Base-by-base conservation (phyloP, 2,797 vertebrate genomes). In the Scolopax bukidnonensis region DNA sequence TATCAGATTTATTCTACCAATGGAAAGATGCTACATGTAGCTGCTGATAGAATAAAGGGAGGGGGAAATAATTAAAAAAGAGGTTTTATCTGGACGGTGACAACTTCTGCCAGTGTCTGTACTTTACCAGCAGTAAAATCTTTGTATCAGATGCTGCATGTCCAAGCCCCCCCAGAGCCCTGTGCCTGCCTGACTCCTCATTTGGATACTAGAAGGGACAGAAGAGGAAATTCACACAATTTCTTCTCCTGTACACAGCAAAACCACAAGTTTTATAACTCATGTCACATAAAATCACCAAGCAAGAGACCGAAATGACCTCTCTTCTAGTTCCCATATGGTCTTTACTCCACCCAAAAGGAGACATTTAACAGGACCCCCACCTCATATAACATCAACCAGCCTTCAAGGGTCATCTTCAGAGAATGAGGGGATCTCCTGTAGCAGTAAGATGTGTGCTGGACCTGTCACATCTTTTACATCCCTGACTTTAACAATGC, bases 1-100 rank as follows among this genome's bases (percentile, higher is more conserved):
- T 15, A 95, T 95, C 96, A 96, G 86, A 93, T 95, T 94, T 95
- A 89, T 92, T 77, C 53, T 54, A 59, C 68, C 79, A 90, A 23
- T 57, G 32, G 67, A 47, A 40, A 93, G 63, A 86, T 79, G 63
- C 16, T 92, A 23, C 24, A 74, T 27, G 57, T 45, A 95, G 68
- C 61, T 90, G 57, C 57, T 90, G 50, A 89, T 57, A 91, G 24
- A 33, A 59, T 33, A 54, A 25, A 15, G 5, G 17, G 41, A 4
- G 41, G 41, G 41, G 16, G 32, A 36, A 25, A 1, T 4, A 3
- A 11, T 27, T 27, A 40, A 70, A 40, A 19, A 28, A 40, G 68
- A 38, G 4, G 13, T 40, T 95, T 91, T 79, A 71, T 95, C 67
- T 60, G 40, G 40, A 27, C 32, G 15, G 36, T 47, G 81, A 78